Evolutionary conservation across 2,888 invertebrate genomes (phyloP).

Genomic region (Zhengitettix transpicula): DNA sequence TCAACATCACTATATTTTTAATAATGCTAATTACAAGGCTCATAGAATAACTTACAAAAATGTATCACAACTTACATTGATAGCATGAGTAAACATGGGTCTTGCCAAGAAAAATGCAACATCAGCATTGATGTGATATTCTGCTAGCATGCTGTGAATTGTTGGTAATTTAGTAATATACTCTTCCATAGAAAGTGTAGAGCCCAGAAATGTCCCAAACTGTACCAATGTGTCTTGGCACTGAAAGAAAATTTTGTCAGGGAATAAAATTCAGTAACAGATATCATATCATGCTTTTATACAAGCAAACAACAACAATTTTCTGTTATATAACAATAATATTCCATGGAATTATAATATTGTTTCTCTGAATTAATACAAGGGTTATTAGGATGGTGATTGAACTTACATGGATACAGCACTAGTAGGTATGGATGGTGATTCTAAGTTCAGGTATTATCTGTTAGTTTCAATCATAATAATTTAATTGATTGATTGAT

Average conservation of each 20-base stretch:
- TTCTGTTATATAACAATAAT: neutral
- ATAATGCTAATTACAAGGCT: too few relatives aligned
- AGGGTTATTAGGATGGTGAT: neutral
- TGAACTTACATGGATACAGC: too few relatives aligned
- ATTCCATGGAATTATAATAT: neutral
- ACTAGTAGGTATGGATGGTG: too few relatives aligned
- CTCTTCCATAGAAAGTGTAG: slow-evolving; percentile 86
- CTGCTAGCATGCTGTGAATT: slow-evolving; percentile 71
- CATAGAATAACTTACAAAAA: too few relatives aligned
- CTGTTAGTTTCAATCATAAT: too few relatives aligned
- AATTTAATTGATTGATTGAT: too few relatives aligned
- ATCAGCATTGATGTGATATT: slow-evolving; percentile 88
- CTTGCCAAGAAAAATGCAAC: slow-evolving; percentile 95
- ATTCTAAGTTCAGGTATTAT: too few relatives aligned
- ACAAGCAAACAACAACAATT: neutral
- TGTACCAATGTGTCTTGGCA: slow-evolving; percentile 98
- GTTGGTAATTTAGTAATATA: slow-evolving; percentile 78
- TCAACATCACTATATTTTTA: too few relatives aligned
- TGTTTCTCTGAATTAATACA: neutral
- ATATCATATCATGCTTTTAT: too few relatives aligned
- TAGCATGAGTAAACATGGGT: slow-evolving; percentile 72
- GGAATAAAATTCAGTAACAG: neutral
- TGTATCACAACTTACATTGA: slow-evolving; percentile 41
- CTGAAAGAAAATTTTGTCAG: slow-evolving; percentile 29
- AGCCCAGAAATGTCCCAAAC: slow-evolving; percentile 89